phyloP scores from a whole-genome alignment of 2,888 invertebrate genomes.

The Coecobrya sp. region DNA sequence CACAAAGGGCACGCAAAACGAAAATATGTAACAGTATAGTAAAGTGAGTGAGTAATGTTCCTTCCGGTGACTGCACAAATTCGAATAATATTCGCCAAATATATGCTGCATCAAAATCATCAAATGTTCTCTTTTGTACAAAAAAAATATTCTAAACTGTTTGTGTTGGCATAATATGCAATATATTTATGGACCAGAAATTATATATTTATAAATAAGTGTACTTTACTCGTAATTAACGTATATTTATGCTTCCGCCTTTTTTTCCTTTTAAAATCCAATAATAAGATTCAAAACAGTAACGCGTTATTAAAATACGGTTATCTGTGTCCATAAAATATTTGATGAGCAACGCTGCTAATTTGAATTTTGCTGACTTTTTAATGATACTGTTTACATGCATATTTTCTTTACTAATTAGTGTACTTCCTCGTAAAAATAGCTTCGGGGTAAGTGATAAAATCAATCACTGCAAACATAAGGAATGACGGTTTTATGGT shows the following conservation, averaged over 20 bases:
- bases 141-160: too few relatives aligned
- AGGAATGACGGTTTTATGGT: neutral
- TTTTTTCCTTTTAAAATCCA: constrained; percentile 47
- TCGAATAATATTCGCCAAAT: constrained; percentile 17
- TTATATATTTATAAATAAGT: neutral
- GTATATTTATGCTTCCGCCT: constrained; percentile 72
- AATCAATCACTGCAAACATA: neutral
- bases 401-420: constrained; percentile 36
- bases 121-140: too few relatives aligned
- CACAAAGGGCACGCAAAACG: constrained; percentile 55
- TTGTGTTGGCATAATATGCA: neutral
- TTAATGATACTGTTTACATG: neutral
- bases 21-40: constrained; percentile 12
- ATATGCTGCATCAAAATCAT: neutral
- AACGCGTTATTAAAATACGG: constrained; percentile 22
- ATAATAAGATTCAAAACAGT: constrained; percentile 45
- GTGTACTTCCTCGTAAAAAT: constrained; percentile 15
- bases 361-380: neutral
- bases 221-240: constrained; percentile 67
- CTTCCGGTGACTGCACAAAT: constrained; percentile 70
- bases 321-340: constrained; percentile 18
- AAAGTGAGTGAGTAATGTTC: constrained; percentile 48
- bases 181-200: constrained; percentile 44
- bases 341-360: neutral
- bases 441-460: neutral